A percentile compares a stretch with the other conserved stretches of the same genome.
Conservation (phyloP, 2,888 invertebrate species). For the Euplexia lucipara region DNA sequence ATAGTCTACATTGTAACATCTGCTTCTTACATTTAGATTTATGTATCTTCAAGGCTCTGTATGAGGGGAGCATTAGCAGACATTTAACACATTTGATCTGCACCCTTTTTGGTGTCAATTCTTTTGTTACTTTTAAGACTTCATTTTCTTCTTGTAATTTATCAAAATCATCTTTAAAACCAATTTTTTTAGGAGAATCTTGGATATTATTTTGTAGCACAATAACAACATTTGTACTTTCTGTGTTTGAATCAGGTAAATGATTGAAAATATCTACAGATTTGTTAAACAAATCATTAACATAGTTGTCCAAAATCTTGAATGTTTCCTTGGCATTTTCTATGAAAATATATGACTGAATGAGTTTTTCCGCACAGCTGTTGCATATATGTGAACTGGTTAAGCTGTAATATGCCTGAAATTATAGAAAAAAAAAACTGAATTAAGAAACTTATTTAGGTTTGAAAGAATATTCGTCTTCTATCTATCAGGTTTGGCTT, state of each 20-base stretch:
- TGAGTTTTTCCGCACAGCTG: conserved; percentile 44
- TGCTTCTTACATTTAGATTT: conserved; percentile 23
- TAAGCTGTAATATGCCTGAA: conserved; percentile 37
- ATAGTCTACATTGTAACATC: conserved; percentile 16
- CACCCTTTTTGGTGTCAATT: conserved; percentile 1
- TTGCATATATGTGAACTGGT: conserved; percentile 44
- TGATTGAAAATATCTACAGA: conserved; percentile 37
- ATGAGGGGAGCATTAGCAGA: conserved; percentile 14
- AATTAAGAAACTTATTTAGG: too few species aligned
- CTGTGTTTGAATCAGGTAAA: conserved; percentile 20
- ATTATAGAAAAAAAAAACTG: conserved; percentile 3
- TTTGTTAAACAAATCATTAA: conserved; percentile 42
- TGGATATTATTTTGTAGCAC: conserved; percentile 41
- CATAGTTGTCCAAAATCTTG: conserved; percentile 26
- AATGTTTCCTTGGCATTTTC: conserved; percentile 35
- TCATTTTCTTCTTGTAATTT: background rate
- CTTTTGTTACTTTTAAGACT: background rate
- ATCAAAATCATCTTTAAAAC: background rate
- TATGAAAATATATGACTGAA: conserved; percentile 51
- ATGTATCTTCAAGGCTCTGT: conserved; percentile 29
- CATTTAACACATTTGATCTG: conserved; percentile 40
- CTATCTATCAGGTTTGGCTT: too few species aligned
- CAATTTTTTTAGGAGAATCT: background rate
- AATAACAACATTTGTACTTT: conserved; percentile 44
- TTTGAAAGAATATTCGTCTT: too few species aligned